These are phyloP conservation scores for Arnoldichthys spilopterus DNA, from an alignment of 2,797 vertebrate genomes.

Conservation along the genomic window DNA sequence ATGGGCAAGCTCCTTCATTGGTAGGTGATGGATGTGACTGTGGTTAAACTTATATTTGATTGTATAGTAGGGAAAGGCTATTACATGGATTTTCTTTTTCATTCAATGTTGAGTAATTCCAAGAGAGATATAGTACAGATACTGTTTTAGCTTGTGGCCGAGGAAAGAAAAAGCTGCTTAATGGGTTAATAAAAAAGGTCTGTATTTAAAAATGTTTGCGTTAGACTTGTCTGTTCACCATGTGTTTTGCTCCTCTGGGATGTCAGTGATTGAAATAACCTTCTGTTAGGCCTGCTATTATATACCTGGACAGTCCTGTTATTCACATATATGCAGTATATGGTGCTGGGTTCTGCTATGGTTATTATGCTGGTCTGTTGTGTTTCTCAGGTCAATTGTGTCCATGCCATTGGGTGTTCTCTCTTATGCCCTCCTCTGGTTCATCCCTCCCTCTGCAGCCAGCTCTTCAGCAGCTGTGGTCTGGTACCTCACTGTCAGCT, in stretches of 20 bases:
- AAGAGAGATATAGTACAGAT: not conserved
- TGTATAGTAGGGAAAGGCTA: not conserved
- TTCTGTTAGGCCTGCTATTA: too few species aligned
- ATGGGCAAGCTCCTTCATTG: slow-evolving; percentile 74
- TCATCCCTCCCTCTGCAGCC: slow-evolving; percentile 61
- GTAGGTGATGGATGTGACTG: slow-evolving; percentile 57
- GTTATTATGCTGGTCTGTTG: slow-evolving; percentile 16
- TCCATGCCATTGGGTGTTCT: slow-evolving; percentile 73
- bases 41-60: not conserved
- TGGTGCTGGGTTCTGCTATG: too few species aligned
- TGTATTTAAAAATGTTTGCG: too few species aligned
- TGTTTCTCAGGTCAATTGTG: slow-evolving; percentile 68
- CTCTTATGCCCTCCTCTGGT: slow-evolving; percentile 76
- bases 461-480: slow-evolving; percentile 65
- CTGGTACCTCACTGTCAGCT: slow-evolving; percentile 75
- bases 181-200: too few species aligned
- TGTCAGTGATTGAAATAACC: too few species aligned
- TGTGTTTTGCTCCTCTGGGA: too few species aligned
- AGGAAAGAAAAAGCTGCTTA: too few species aligned
- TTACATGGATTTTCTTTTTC: not conserved
- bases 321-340: too few species aligned
- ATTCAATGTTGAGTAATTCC: not conserved
- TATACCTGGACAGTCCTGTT: too few species aligned
- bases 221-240: too few species aligned
- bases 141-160: too few species aligned